Percentiles rank a stretch among this genome's conserved stretches.
phyloP scores from a whole-genome alignment of 2,888 invertebrate species.

The Epirrhoe alternata region DNA sequence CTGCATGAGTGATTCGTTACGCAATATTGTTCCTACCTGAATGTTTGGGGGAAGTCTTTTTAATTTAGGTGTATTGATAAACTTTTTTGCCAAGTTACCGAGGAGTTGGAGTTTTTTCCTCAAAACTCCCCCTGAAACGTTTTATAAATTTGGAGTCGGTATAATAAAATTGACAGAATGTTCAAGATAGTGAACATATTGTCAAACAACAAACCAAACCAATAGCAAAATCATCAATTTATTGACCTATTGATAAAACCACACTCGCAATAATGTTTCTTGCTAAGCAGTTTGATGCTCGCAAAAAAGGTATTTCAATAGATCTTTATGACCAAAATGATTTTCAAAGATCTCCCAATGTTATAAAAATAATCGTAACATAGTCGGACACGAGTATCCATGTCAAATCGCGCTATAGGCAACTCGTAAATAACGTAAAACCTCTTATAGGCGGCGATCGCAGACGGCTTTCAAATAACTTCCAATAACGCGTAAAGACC shows the following conservation, averaged over 20 bases:
- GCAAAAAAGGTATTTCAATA: neutral
- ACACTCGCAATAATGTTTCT: neutral
- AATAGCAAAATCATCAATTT: too few relatives aligned
- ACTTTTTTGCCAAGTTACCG: slow-evolving; percentile 7
- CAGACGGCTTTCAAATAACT: slow-evolving; percentile 66
- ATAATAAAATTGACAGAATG: neutral
- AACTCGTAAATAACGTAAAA: slow-evolving; percentile 54
- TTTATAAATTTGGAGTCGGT: neutral
- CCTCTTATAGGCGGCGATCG: slow-evolving; percentile 55
- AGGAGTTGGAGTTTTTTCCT: slow-evolving; percentile 5
- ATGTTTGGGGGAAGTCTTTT: slow-evolving; percentile 20
- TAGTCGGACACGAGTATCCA: slow-evolving; percentile 36
- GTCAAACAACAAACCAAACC: neutral
- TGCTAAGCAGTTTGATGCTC: too few relatives aligned
- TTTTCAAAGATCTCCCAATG: slow-evolving; percentile 13
- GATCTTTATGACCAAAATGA: slow-evolving; percentile 8
- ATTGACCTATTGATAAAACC: neutral
- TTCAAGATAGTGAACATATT: neutral
- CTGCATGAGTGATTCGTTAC: slow-evolving; percentile 32
- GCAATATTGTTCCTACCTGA: slow-evolving; percentile 27
- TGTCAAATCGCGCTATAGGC: slow-evolving; percentile 47
- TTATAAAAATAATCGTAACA: slow-evolving; percentile 26
- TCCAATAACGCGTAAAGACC: slow-evolving; percentile 59
- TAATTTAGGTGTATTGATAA: slow-evolving; percentile 24
- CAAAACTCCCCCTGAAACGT: neutral